phyloP scores from a whole-genome alignment of 64 coral and sea anemone species.

The Montipora capricornis region DNA sequence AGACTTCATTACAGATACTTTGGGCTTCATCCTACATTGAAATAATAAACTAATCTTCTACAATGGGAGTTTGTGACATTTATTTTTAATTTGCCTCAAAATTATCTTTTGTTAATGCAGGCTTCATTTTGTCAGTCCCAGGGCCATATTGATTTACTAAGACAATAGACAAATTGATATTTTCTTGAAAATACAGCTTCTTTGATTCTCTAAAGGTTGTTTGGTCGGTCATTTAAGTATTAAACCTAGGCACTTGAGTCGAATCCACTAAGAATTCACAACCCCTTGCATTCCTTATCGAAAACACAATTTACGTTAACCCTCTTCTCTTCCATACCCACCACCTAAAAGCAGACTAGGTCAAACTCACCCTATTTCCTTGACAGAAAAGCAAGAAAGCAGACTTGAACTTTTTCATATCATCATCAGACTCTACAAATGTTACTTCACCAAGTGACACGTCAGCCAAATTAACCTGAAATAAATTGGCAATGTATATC shows the following conservation, averaged over 20 bases:
- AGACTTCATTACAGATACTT: constrained; percentile 69
- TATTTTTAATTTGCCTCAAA: no score
- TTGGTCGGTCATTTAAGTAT: no score
- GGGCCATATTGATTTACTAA: neutral
- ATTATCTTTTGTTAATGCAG: no score
- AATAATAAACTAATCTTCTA: no score
- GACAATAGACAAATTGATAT: no score
- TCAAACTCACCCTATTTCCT: constrained; percentile 77
- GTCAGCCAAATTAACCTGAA: constrained; percentile 15
- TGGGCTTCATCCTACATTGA: constrained; percentile 70
- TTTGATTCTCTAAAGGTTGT: neutral
- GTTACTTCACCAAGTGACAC: constrained; percentile 22
- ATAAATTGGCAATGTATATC: neutral
- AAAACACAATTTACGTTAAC: no score
- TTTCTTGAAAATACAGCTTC: neutral
- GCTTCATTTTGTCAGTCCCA: no score
- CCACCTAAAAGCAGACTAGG: neutral
- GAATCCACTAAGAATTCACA: no score
- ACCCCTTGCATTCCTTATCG: no score
- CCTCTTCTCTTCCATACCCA: no score
- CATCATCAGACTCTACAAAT: constrained; percentile 40
- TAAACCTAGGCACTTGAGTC: no score
- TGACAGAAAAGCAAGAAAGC: constrained; percentile 97
- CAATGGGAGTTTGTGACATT: no score
- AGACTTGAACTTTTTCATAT: constrained; percentile 69